A percentile compares a stretch with the other conserved stretches of the same genome.
phyloP scores from a whole-genome alignment of 2,797 vertebrate genomes.

The Malacoraja senta region DNA sequence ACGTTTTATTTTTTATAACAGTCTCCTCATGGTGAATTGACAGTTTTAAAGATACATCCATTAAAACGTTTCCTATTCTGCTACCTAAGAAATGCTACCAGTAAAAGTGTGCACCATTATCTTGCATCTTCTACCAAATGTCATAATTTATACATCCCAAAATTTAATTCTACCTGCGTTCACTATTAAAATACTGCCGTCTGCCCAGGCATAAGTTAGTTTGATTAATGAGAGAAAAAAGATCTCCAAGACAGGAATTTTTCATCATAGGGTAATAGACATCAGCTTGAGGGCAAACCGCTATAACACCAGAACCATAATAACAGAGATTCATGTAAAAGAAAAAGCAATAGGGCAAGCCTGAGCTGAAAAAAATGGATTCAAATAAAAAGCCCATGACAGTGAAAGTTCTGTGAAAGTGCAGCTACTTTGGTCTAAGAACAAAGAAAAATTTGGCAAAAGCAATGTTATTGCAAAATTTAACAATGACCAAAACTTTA shows the following conservation, averaged over 20 bases:
- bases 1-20: background rate
- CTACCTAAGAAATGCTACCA: background rate
- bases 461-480: background rate
- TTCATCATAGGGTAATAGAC: background rate
- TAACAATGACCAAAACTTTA: background rate
- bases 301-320: background rate
- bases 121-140: background rate
- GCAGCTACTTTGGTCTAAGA: background rate
- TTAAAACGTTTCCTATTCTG: background rate
- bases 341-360: background rate
- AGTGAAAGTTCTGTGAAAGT: background rate
- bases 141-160: background rate
- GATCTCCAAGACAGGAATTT: background rate
- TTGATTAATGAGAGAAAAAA: background rate
- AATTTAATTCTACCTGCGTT: background rate
- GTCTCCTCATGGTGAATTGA: background rate
- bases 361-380: background rate
- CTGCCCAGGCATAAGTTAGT: background rate
- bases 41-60: background rate
- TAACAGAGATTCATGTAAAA: background rate
- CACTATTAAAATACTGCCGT: background rate
- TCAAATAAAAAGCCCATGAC: background rate
- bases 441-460: background rate
- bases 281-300: background rate
- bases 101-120: background rate